Conservation (phyloP, 1,140 invertebrate species). For the Euwallacea fornicatus region DNA sequence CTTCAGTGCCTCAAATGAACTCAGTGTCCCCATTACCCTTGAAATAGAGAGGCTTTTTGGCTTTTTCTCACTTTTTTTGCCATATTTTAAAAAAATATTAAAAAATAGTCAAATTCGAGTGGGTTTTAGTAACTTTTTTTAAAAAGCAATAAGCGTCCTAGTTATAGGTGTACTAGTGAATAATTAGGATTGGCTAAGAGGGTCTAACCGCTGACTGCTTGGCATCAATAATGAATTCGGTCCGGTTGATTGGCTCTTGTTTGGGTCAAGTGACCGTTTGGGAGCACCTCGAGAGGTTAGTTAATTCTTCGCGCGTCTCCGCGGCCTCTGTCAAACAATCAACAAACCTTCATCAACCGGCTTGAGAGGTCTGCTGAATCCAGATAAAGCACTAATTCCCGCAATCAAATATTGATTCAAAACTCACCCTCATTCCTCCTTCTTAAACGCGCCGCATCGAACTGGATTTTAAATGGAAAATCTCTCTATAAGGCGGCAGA, state of each 20-base stretch:
- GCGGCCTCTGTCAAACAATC: constrained; percentile 54
- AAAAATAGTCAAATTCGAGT: too few species aligned
- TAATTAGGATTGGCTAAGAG: constrained; percentile 17
- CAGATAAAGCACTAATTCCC: constrained; percentile 56
- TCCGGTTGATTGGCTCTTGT: constrained; percentile 37
- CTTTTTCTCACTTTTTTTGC: too few species aligned
- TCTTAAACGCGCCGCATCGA: constrained; percentile 43
- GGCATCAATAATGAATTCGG: constrained; percentile 26
- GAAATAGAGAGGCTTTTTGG: too few species aligned
- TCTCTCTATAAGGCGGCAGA: constrained; percentile 18
- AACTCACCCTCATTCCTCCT: constrained; percentile 51
- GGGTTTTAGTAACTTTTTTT: background rate
- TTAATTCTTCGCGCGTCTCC: constrained; percentile 55
- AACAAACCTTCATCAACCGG: constrained; percentile 53
- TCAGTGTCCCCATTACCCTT: too few species aligned
- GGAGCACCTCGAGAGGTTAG: constrained; percentile 44
- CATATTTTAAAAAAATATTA: too few species aligned
- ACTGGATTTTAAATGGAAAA: constrained; percentile 29
- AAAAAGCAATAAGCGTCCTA: background rate
- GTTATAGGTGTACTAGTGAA: constrained; percentile 1
- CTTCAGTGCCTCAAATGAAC: too few species aligned
- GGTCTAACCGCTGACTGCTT: constrained; percentile 11
- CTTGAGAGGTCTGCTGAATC: constrained; percentile 53
- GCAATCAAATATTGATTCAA: constrained; percentile 57
- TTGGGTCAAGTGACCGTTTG: constrained; percentile 32